Evolutionary conservation across 2,113 vertebrate genomes (phyloP).

Genomic region (Glaucidium brasilianum): DNA sequence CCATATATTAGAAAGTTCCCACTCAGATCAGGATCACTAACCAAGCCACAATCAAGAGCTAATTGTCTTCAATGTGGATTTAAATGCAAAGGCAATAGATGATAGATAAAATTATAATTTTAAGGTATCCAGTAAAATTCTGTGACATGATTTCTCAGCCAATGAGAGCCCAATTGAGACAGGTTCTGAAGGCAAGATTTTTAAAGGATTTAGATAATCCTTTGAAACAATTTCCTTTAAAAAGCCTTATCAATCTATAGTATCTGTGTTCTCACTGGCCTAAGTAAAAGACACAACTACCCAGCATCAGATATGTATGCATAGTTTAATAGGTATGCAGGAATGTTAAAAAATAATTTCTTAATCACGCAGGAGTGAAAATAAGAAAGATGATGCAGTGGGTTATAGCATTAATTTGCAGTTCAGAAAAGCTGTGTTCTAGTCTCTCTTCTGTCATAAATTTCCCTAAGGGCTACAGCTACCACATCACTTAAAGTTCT

Average conservation of each 20-base stretch:
- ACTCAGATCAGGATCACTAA: background rate
- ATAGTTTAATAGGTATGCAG: background rate
- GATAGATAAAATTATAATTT: background rate
- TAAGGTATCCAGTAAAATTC: background rate
- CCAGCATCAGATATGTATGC: accelerated
- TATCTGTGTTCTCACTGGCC: background rate
- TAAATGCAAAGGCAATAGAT: background rate
- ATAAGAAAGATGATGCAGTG: background rate
- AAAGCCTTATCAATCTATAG: background rate
- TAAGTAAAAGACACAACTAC: background rate
- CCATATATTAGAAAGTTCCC: background rate
- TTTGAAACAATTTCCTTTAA: background rate
- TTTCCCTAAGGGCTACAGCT: background rate
- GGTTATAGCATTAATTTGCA: background rate
- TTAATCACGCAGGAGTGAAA: background rate
- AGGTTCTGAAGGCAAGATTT: background rate
- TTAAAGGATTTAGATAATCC: background rate
- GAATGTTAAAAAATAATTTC: background rate
- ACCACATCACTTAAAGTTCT: background rate
- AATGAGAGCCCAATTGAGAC: background rate
- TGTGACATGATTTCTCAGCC: background rate
- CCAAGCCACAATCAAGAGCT: background rate
- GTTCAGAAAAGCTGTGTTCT: background rate
- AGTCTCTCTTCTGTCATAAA: background rate
- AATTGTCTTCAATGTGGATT: background rate